These are phyloP conservation scores for Paraescarpia echinospica DNA, from an alignment of 1,140 invertebrate genomes.

Conservation along the genomic window DNA sequence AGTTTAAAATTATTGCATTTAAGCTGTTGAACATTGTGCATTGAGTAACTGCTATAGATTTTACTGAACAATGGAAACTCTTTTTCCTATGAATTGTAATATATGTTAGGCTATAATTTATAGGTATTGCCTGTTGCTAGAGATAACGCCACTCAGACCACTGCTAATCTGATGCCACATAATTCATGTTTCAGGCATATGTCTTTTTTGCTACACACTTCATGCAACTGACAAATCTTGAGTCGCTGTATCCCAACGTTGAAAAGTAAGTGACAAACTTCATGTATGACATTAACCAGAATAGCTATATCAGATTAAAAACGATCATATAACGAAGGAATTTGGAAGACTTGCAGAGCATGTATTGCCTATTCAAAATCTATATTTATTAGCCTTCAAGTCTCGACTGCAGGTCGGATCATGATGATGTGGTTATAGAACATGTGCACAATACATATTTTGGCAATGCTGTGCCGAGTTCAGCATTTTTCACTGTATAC, in stretches of 20 bases:
- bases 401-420: too few relatives aligned
- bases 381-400: too few relatives aligned
- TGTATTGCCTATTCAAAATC: too few relatives aligned
- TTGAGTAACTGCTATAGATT: too few relatives aligned
- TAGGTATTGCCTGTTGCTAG: neutral
- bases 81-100: neutral
- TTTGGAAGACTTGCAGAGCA: neutral
- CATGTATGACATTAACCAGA: constrained; percentile 8
- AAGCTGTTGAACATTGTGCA: neutral
- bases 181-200: constrained; percentile 63
- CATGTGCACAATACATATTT: too few relatives aligned
- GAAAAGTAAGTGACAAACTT: constrained; percentile 68
- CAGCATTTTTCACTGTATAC: too few relatives aligned
- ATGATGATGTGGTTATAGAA: too few relatives aligned
- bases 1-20: neutral
- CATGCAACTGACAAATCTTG: constrained; percentile 71
- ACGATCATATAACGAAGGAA: neutral
- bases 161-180: neutral
- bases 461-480: too few relatives aligned
- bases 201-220: constrained; percentile 84
- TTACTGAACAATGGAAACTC: neutral
- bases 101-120: neutral
- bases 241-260: constrained; percentile 75
- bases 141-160: neutral
- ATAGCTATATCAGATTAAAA: neutral